These are phyloP conservation scores for Drosophila subsilvestris DNA, from an alignment of 2,888 invertebrate genomes.

Conservation along the genomic window DNA sequence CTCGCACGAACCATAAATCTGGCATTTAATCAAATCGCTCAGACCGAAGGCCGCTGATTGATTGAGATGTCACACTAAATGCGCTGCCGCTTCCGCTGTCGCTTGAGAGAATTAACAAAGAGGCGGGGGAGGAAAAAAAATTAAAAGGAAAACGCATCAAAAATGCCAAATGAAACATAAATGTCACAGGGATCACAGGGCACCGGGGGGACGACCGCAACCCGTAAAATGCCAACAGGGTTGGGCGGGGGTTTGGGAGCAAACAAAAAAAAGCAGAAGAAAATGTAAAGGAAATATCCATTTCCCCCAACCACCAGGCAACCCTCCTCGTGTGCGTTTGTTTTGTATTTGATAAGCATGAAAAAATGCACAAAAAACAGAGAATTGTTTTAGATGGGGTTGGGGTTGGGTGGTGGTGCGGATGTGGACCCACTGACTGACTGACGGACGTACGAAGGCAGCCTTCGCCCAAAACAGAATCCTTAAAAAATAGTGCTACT, in stretches of 20 bases:
- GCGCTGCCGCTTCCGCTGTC: constrained; percentile 35
- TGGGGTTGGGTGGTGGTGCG: background rate
- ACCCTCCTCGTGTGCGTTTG: constrained; percentile 73
- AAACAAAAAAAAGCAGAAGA: constrained; percentile 9
- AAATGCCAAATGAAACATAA: constrained; percentile 77
- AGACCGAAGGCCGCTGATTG: constrained; percentile 70
- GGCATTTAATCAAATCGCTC: constrained; percentile 32
- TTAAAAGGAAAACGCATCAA: constrained; percentile 65
- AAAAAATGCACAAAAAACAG: constrained; percentile 65
- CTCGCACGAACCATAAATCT: constrained; percentile 31
- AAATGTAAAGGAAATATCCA: constrained; percentile 8
- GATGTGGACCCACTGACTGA: background rate
- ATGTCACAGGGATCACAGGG: constrained; percentile 56
- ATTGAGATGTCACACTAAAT: constrained; percentile 82
- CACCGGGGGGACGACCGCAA: constrained; percentile 50
- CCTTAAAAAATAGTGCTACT: constrained; percentile 80
- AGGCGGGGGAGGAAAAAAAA: constrained; percentile 36
- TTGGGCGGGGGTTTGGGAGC: no score
- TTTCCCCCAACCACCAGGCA: background rate
- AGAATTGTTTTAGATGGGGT: constrained; percentile 62
- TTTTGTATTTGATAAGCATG: constrained; percentile 81
- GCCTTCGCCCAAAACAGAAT: constrained; percentile 65
- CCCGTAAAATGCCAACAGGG: constrained; percentile 22
- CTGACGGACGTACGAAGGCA: constrained; percentile 1
- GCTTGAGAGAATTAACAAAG: constrained; percentile 26